Conservation (phyloP, 2,888 invertebrate genomes). For the Empis livida region DNA sequence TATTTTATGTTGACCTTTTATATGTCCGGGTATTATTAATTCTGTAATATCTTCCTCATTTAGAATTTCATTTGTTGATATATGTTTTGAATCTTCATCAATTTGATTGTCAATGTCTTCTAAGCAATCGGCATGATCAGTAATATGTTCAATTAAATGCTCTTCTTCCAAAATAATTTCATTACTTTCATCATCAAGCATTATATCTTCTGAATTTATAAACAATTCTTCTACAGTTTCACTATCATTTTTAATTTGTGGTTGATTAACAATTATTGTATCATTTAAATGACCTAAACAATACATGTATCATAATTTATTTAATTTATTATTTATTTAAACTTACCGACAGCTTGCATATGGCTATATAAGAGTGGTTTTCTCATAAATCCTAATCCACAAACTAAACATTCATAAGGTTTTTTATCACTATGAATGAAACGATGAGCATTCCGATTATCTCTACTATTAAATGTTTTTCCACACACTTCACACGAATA, state of each 20-base stretch:
- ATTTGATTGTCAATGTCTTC: no score
- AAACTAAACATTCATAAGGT: conserved; percentile 70
- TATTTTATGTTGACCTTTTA: no score
- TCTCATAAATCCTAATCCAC: conserved; percentile 72
- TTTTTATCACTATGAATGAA: conserved; percentile 79
- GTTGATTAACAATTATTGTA: conserved; percentile 72
- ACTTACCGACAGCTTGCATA: conserved; percentile 43
- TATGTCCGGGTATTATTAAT: no score
- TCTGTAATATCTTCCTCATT: no score
- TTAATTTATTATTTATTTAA: conserved; percentile 24
- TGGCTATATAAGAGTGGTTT: conserved; percentile 66
- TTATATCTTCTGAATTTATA: background rate
- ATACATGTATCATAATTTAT: conserved; percentile 5
- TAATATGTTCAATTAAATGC: background rate
- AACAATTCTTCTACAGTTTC: conserved; percentile 13
- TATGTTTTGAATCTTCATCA: no score
- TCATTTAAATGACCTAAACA: conserved; percentile 58
- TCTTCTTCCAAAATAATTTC: background rate
- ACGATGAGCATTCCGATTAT: conserved; percentile 72
- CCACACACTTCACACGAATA: conserved; percentile 69
- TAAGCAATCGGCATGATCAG: background rate
- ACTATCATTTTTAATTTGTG: conserved; percentile 45
- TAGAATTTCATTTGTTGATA: no score
- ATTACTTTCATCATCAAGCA: background rate
- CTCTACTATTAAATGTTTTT: conserved; percentile 70